Base-by-base conservation (phyloP, 64 coral and sea anemone genomes). In the Cladopsammia gracilis region DNA sequence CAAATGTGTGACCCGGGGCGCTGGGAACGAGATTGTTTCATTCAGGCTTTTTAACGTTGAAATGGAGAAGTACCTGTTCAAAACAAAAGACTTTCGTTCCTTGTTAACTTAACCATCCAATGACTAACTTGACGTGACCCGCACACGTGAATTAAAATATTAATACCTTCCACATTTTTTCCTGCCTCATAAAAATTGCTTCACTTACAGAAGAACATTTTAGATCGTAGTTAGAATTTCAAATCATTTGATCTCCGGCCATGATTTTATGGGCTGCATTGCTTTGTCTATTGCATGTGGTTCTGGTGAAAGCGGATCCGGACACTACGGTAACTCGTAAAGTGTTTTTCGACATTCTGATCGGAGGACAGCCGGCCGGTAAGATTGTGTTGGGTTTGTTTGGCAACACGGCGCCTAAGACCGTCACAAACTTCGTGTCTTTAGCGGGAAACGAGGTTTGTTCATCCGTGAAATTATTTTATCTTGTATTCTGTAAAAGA, bases 341-440 rank as follows among this genome's bases (percentile, higher is more conserved):
- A 79, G 90, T 90, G 10, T 96, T 87, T 83, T 80, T 98, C 16
- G 94, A 98, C 51, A 83, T 98, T 14, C 77, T 8, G 5, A 95
- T 96, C 14, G 97, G 97, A 47, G 90, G 82, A 6, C 77, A 89
- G 51, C 90, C 94, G 14, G 79, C 94, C 8, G 97, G 97, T 60
- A 95, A 79, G 34, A 93, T 98, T 69, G 87, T 98, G 1, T 34
- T 98, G 12, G 97, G 97, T n/a, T 85, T 98, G 25, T 98, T 98
- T 78, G 97, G 97, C n/a, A 76, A 93, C 73, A 98, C 94, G 5
- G 97, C 87, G 34, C 94, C 94, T 0, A 98, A 96, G 83, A 98
- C 97, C 7, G 97, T 98, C 4, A 86, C 90, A 1, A 98, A 98
- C 70, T 98, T 98, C 77, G 97, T 95, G 19, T 79, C 97, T 58